Evolutionary conservation across 37 sponge, comb jelly and placozoan genomes (phyloP).

Genomic region (Ianthella basta): DNA sequence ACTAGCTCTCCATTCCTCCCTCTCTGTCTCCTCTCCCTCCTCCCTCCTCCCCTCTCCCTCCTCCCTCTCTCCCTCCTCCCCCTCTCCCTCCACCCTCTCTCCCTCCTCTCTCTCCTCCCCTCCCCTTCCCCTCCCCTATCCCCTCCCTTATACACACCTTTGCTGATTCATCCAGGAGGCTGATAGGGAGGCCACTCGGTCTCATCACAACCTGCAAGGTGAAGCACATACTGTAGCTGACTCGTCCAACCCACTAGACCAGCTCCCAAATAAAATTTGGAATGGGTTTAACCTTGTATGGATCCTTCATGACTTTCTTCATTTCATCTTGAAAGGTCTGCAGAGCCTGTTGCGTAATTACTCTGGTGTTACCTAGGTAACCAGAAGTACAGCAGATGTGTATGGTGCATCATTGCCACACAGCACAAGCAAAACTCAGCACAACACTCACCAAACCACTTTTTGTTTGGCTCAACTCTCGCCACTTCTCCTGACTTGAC

Average conservation of each 20-base stretch:
- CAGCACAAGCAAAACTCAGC: background rate
- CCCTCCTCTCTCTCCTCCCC: too few species aligned
- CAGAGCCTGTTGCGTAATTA: conserved; percentile 88
- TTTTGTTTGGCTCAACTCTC: conserved; percentile 94
- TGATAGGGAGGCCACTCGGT: conserved; percentile 89
- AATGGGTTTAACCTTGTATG: conserved; percentile 74
- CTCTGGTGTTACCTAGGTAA: conserved; percentile 85
- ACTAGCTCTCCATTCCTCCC: background rate
- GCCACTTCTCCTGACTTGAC: conserved; percentile 89
- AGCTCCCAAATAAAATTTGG: too few species aligned
- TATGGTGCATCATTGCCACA: background rate
- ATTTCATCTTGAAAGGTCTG: conserved; percentile 97
- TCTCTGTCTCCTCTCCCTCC: too few species aligned
- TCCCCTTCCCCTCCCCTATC: too few species aligned
- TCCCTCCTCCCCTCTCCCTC: too few species aligned
- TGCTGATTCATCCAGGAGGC: conserved; percentile 87
- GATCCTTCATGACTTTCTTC: conserved; percentile 90
- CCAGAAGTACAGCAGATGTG: background rate
- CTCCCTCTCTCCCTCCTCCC: too few species aligned
- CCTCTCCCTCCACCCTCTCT: too few species aligned
- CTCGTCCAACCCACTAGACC: too few species aligned
- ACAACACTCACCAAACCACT: conserved; percentile 93
- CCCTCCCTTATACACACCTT: conserved; percentile 58
- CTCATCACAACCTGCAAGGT: conserved; percentile 85
- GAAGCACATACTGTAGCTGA: background rate